A percentile compares a stretch with the other conserved stretches of the same genome.
Evolutionary conservation across 2,797 vertebrate genomes (phyloP).

Genomic region (Diglossa cyanea): DNA sequence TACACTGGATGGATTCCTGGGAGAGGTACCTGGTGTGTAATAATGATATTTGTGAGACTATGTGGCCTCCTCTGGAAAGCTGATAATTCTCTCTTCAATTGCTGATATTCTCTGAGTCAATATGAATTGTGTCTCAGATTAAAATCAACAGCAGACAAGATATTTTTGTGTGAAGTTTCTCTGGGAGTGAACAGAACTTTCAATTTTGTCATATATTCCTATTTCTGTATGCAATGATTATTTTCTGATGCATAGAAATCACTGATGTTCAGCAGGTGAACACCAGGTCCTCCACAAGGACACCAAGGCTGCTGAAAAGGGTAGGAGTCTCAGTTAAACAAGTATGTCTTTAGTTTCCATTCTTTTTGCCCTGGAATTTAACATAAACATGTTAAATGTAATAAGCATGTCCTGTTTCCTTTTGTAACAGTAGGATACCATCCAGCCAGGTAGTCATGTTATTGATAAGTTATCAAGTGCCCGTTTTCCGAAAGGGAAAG

Average conservation of each 20-base stretch:
- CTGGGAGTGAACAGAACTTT: background rate
- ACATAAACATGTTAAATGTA: background rate
- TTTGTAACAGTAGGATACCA: background rate
- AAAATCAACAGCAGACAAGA: background rate
- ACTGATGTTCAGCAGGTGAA: background rate
- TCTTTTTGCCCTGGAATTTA: background rate
- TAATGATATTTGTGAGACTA: background rate
- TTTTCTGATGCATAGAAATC: background rate
- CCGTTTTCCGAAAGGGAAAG: background rate
- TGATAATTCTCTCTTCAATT: background rate
- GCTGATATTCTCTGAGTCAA: background rate
- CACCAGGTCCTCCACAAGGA: background rate
- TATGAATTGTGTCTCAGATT: background rate
- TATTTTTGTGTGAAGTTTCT: background rate
- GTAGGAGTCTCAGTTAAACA: background rate
- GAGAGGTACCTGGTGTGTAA: background rate
- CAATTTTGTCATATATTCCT: background rate
- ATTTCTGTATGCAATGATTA: background rate
- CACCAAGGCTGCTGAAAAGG: background rate
- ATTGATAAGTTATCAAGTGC: background rate
- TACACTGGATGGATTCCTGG: background rate
- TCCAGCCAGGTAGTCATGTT: background rate
- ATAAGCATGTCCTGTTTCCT: background rate
- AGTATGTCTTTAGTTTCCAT: background rate
- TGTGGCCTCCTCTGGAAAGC: background rate